These are phyloP conservation scores for Phthorimaea operculella DNA, from an alignment of 1,140 invertebrate species.

Conservation along the genomic window DNA sequence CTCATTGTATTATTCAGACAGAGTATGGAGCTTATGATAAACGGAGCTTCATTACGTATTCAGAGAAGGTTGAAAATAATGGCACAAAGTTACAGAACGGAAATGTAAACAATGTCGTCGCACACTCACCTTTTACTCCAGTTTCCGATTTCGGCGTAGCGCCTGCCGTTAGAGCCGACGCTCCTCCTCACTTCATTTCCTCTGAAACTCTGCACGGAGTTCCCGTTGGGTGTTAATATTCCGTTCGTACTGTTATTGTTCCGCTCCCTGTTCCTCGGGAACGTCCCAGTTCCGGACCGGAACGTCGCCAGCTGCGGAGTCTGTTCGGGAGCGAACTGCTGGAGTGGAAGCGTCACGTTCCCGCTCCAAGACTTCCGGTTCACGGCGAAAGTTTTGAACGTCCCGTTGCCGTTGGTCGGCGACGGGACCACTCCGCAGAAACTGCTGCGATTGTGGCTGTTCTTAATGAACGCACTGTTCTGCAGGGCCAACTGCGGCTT, in stretches of 20 bases:
- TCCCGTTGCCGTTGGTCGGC: slow-evolving; percentile 48
- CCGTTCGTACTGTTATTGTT: slow-evolving; percentile 55
- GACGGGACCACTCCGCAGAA: slow-evolving; percentile 62
- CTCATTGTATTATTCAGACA: too few species aligned
- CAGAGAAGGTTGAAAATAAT: too few species aligned
- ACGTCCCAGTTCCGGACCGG: slow-evolving; percentile 59
- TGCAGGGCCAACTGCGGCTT: slow-evolving; percentile 63
- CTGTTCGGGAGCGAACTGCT: slow-evolving; percentile 51
- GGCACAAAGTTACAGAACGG: neutral
- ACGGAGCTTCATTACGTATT: too few species aligned
- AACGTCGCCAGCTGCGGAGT: slow-evolving; percentile 60
- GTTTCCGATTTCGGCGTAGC: slow-evolving; percentile 68
- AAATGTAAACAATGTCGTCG: slow-evolving; percentile 8
- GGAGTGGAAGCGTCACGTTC: slow-evolving; percentile 63
- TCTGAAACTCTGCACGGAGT: slow-evolving; percentile 55
- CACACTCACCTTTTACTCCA: slow-evolving; percentile 65
- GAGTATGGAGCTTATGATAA: too few species aligned
- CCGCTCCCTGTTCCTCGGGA: slow-evolving; percentile 58
- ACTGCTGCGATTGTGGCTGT: slow-evolving; percentile 63
- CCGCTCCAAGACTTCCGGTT: slow-evolving; percentile 68
- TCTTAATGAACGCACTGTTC: slow-evolving; percentile 65
- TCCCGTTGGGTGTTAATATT: slow-evolving; percentile 67
- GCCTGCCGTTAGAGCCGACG: slow-evolving; percentile 60
- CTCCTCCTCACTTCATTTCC: slow-evolving; percentile 66
- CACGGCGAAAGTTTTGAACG: slow-evolving; percentile 61